Percentiles rank a stretch among this genome's conserved stretches.
phyloP scores from a whole-genome alignment of 1,140 invertebrate genomes.

The Orchesella cincta region DNA sequence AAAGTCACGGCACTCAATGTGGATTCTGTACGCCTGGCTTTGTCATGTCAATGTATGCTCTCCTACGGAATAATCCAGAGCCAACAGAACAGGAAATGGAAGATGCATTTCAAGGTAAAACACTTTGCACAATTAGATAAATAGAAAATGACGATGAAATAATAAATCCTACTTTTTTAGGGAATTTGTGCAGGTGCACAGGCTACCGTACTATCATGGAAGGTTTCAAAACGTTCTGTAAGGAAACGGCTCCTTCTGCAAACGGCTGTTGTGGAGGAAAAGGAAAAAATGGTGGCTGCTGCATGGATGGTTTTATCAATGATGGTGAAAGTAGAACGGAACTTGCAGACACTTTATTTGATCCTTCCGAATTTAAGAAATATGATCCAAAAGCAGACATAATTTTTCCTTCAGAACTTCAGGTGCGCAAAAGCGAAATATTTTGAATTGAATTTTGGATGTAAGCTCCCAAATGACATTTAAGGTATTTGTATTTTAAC shows the following conservation, averaged over 20 bases:
- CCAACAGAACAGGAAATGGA: constrained; percentile 72
- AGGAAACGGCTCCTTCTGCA: constrained; percentile 24
- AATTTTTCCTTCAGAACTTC: constrained; percentile 63
- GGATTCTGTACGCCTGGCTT: constrained; percentile 58
- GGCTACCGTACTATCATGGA: constrained; percentile 60
- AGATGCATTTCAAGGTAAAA: constrained; percentile 77
- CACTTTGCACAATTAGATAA: background rate
- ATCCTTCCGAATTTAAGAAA: constrained; percentile 52
- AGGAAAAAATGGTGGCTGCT: constrained; percentile 29
- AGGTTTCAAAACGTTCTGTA: constrained; percentile 53
- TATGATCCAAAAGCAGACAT: constrained; percentile 61
- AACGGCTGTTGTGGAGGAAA: constrained; percentile 34
- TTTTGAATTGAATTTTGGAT: background rate
- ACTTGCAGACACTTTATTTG: constrained; percentile 29
- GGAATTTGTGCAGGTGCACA: constrained; percentile 59
- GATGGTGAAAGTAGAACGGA: background rate
- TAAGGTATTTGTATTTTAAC: constrained; percentile 53
- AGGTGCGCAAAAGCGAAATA: constrained; percentile 52
- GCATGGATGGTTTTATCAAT: constrained; percentile 22
- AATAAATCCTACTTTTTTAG: no score
- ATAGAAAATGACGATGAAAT: background rate
- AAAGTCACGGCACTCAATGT: constrained; percentile 57
- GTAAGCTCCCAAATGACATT: constrained; percentile 51
- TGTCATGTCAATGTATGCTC: constrained; percentile 56
- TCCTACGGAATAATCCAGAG: constrained; percentile 58